These are phyloP conservation scores for Cossypha caffra DNA, from an alignment of 2,797 vertebrate species.

Conservation along the genomic window DNA sequence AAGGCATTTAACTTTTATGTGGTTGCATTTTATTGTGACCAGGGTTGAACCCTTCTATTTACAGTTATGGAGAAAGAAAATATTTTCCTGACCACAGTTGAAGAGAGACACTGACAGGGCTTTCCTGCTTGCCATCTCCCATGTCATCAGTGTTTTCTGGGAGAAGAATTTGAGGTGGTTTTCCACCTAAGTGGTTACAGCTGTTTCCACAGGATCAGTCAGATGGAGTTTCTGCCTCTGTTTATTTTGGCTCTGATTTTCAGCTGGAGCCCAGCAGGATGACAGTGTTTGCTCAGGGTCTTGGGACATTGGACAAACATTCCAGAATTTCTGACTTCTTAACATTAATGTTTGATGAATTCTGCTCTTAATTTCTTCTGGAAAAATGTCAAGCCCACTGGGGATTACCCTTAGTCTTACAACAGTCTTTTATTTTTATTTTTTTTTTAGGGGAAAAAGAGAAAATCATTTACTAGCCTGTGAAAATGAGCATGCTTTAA, in stretches of 20 bases:
- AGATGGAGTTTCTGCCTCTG: conserved; percentile 86
- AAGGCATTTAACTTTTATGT: conserved; percentile 27
- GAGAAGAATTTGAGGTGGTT: conserved; percentile 85
- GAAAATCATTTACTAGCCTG: conserved; percentile 26
- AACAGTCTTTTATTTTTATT: conserved; percentile 9
- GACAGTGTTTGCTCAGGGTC: conserved; percentile 80
- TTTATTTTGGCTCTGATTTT: conserved; percentile 87
- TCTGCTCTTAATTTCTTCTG: conserved; percentile 81
- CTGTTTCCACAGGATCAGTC: conserved; percentile 90
- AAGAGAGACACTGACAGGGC: conserved; percentile 74
- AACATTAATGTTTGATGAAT: conserved; percentile 83
- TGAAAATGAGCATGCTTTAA: conserved; percentile 29
- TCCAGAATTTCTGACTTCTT: conserved; percentile 85
- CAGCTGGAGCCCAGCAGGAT: conserved; percentile 83
- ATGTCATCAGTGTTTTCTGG: conserved; percentile 83
- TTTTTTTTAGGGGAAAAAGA: not conserved
- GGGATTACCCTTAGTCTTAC: conserved; percentile 60
- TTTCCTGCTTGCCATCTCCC: conserved; percentile 79
- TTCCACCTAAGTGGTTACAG: conserved; percentile 91
- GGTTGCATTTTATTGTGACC: conserved; percentile 67
- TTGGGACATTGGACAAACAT: conserved; percentile 86
- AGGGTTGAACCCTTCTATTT: conserved; percentile 75
- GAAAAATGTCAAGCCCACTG: conserved; percentile 74
- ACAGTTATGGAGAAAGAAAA: conserved; percentile 79
- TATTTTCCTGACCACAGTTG: conserved; percentile 78